phyloP scores from a whole-genome alignment of 2,113 vertebrate genomes.

The Peromyscus californicus region DNA sequence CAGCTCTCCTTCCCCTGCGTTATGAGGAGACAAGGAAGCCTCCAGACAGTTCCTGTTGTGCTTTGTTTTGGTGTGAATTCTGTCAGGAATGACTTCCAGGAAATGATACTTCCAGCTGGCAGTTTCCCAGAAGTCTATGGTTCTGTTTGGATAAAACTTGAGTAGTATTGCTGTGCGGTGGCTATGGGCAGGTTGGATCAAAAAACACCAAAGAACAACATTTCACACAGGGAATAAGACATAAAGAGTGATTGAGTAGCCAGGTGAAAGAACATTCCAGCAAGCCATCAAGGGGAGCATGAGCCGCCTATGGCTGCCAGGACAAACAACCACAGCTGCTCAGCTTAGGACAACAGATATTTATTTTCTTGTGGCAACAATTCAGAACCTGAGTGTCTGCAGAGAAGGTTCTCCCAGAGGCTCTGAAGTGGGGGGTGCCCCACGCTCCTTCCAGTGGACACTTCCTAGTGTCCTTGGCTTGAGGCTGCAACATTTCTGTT shows the following conservation, averaged over 20 bases:
- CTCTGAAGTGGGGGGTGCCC: background rate
- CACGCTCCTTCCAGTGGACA: too few species aligned
- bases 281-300: background rate
- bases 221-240: background rate
- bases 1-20: too few species aligned
- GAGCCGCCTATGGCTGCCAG: background rate
- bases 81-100: background rate
- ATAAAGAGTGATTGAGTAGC: background rate
- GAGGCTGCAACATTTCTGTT: background rate
- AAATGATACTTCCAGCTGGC: background rate
- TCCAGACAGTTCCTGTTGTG: background rate
- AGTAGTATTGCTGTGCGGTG: background rate
- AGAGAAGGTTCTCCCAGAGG: background rate
- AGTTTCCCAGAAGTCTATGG: background rate
- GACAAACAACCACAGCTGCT: background rate
- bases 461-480: background rate
- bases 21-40: background rate
- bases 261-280: background rate
- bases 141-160: background rate
- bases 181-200: background rate
- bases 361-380: background rate
- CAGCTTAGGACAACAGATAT: background rate
- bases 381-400: background rate
- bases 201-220: background rate
- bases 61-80: background rate